phyloP scores from a whole-genome alignment of 2,113 vertebrate genomes.

The Chrysochloris asiatica region DNA sequence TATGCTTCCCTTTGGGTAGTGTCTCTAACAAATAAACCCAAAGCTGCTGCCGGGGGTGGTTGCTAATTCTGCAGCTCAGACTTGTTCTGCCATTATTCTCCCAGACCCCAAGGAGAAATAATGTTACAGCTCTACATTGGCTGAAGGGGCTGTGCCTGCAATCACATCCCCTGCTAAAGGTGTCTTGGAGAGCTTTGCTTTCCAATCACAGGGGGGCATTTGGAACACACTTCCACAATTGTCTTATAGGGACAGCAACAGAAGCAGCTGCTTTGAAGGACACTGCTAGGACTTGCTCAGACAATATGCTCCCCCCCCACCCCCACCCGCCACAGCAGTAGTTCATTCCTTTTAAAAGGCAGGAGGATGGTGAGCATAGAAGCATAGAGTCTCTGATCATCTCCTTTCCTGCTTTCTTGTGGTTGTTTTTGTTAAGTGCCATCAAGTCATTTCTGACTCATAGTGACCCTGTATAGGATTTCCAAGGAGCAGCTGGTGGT shows the following conservation, averaged over 20 bases:
- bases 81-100: conserved; percentile 55
- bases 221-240: not conserved
- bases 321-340: not conserved
- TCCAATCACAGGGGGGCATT: not conserved
- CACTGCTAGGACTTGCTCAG: not conserved
- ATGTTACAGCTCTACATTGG: conserved; percentile 5
- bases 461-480: too few relatives aligned
- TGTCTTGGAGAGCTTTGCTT: conserved; percentile 20
- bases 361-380: not conserved
- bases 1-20: conserved; percentile 36
- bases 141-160: not conserved
- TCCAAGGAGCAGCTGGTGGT: too few relatives aligned
- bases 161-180: not conserved
- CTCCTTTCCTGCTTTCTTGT: not conserved
- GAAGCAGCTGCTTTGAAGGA: conserved; percentile 46
- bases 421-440: too few relatives aligned
- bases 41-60: conserved; percentile 57
- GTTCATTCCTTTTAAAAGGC: not conserved
- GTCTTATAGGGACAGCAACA: conserved; percentile 7
- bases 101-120: conserved; percentile 43
- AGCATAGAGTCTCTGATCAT: not conserved
- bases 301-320: not conserved
- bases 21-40: conserved; percentile 61
- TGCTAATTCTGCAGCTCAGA: conserved; percentile 61
- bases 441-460: too few relatives aligned